Percentiles rank a stretch among this genome's conserved stretches.
These are phyloP conservation scores for Saimiri boliviensis DNA, from an alignment of 2,113 vertebrate species.

Conservation along the genomic window DNA sequence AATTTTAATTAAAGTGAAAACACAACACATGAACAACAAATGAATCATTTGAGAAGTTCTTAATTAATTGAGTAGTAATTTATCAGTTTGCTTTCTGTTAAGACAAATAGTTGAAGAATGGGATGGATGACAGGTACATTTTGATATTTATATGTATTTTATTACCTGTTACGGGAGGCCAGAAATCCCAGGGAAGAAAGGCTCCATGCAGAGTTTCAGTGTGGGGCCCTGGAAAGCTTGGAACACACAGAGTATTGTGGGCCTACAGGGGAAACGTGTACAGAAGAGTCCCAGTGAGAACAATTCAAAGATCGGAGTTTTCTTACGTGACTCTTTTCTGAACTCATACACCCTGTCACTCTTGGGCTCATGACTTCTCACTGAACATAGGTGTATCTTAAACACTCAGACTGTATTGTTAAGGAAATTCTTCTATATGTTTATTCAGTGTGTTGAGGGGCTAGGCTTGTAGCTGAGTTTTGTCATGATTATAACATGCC, in stretches of 20 bases:
- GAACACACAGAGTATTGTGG: neutral
- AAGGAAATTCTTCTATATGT: neutral
- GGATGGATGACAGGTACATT: neutral
- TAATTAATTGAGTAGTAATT: neutral
- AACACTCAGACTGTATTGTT: neutral
- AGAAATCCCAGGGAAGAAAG: neutral
- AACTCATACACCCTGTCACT: neutral
- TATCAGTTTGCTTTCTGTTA: neutral
- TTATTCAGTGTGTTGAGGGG: conserved; percentile 23
- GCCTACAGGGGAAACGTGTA: accelerated
- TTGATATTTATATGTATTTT: neutral
- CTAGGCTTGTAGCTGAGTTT: neutral
- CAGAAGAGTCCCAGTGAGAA: neutral
- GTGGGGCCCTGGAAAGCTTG: neutral
- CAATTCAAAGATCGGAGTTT: neutral
- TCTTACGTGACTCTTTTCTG: neutral
- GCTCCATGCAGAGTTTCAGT: neutral
- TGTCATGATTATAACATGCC: neutral
- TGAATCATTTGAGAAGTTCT: neutral
- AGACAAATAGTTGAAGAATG: neutral
- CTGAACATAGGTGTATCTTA: neutral
- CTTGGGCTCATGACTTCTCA: neutral
- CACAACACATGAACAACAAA: neutral
- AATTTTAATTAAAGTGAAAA: neutral
- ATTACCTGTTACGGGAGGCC: neutral